A percentile compares a stretch with the other conserved stretches of the same genome.
phyloP scores from a whole-genome alignment of 2,888 invertebrate genomes.

The Tinea semifulvella region DNA sequence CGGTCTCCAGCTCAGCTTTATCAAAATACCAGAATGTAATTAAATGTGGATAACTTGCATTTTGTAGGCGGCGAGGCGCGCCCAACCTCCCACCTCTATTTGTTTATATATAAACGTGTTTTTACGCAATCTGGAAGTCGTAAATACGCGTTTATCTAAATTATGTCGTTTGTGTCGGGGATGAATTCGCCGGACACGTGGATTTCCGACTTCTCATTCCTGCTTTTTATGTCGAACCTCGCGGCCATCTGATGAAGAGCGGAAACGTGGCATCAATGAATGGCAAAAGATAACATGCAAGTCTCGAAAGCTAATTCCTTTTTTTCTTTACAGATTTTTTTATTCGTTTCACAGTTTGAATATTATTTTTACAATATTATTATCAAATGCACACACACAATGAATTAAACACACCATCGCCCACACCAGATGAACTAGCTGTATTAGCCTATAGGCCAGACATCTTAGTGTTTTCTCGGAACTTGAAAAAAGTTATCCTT shows the following conservation, averaged over 20 bases:
- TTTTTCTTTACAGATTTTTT: not conserved
- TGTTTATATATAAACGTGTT: conserved; percentile 64
- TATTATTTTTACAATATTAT: too few species aligned
- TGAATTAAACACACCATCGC: too few species aligned
- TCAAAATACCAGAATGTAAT: conserved; percentile 66
- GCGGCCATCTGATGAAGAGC: conserved; percentile 7
- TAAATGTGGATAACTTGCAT: conserved; percentile 64
- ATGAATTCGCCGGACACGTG: conserved; percentile 12
- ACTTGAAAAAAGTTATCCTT: too few species aligned
- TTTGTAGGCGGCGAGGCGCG: conserved; percentile 62
- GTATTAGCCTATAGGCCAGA: too few species aligned
- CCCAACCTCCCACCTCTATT: conserved; percentile 43
- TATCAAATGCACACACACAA: too few species aligned
- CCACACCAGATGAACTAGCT: too few species aligned
- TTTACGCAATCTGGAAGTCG: conserved; percentile 68
- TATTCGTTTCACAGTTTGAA: too few species aligned
- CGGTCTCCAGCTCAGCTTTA: conserved; percentile 54
- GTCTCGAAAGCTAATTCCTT: conserved; percentile 8
- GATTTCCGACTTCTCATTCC: conserved; percentile 5
- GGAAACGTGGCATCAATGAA: conserved; percentile 9
- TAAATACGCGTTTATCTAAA: conserved; percentile 58
- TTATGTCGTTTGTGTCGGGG: conserved; percentile 45
- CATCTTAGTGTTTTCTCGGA: too few species aligned
- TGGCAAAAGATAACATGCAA: conserved; percentile 6
- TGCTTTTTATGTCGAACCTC: not conserved